Evolutionary conservation across 2,888 invertebrate genomes (phyloP).

Genomic region (Schrankia costaestrigalis): DNA sequence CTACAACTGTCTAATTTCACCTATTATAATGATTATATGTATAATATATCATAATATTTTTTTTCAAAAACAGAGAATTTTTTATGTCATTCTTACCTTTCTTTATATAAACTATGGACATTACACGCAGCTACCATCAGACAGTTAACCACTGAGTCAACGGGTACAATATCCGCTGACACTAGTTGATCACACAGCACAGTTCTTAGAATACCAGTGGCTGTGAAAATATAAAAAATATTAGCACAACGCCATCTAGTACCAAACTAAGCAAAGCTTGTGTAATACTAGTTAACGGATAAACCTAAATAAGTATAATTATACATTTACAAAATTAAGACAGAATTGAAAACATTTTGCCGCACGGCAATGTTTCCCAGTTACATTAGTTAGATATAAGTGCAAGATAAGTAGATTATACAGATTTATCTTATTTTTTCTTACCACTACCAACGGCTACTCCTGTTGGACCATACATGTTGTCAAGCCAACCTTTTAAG

Average conservation of each 20-base stretch:
- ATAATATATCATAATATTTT: too few relatives aligned
- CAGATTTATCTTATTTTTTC: conserved; percentile 8
- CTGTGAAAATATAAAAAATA: conserved; percentile 45
- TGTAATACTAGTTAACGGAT: too few relatives aligned
- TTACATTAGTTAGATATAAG: too few relatives aligned
- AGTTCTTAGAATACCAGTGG: conserved; percentile 85
- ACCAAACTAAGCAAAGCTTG: too few relatives aligned
- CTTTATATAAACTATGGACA: conserved; percentile 64
- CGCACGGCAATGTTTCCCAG: too few relatives aligned
- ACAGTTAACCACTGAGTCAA: conserved; percentile 85
- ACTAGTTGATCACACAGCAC: conserved; percentile 81
- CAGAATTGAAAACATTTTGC: too few relatives aligned
- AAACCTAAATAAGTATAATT: too few relatives aligned
- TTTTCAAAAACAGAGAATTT: too few relatives aligned
- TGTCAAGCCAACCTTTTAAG: conserved; percentile 87
- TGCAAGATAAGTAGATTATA: too few relatives aligned
- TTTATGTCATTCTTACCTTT: conserved; percentile 39
- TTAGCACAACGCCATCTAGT: background rate
- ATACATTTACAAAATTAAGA: too few relatives aligned
- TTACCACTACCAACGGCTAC: conserved; percentile 79
- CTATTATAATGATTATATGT: too few relatives aligned
- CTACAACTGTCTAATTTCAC: too few relatives aligned
- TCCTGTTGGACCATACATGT: conserved; percentile 88
- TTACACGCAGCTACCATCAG: conserved; percentile 84
- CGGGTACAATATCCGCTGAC: conserved; percentile 88